A percentile compares a stretch with the other conserved stretches of the same genome.
Evolutionary conservation across 2,113 vertebrate genomes (phyloP).

Genomic region (Ursus arctos): DNA sequence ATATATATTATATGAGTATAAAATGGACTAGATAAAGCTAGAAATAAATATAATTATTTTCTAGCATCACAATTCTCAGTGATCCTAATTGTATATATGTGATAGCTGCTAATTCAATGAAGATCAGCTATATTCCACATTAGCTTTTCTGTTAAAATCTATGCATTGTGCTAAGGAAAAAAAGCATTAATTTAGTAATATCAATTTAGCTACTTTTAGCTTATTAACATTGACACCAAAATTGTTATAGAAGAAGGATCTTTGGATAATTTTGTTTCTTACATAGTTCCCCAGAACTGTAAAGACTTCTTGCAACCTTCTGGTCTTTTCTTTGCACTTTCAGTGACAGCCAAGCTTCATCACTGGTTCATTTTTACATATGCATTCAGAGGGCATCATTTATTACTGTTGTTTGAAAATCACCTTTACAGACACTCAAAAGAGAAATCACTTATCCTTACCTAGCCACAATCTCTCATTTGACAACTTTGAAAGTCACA

Average conservation of each 20-base stretch:
- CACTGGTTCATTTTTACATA: not conserved
- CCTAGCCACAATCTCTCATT: not conserved
- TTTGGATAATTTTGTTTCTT: conserved; percentile 73
- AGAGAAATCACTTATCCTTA: not conserved
- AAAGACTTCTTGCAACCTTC: not conserved
- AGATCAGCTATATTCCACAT: conserved; percentile 68
- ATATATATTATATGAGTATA: not conserved
- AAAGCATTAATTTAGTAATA: conserved; percentile 82
- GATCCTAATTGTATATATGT: conserved; percentile 70
- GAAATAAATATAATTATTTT: conserved; percentile 54
- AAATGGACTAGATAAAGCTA: not conserved
- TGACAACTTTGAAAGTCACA: not conserved
- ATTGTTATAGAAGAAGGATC: conserved; percentile 69
- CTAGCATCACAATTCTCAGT: conserved; percentile 63
- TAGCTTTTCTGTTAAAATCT: conserved; percentile 80
- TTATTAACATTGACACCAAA: conserved; percentile 84
- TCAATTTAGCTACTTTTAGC: conserved; percentile 84
- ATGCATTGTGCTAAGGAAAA: conserved; percentile 77
- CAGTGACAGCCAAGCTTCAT: not conserved
- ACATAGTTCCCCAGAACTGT: not conserved
- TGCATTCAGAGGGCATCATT: not conserved
- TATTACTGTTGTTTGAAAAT: not conserved
- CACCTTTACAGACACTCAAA: not conserved
- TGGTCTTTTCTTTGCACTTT: not conserved
- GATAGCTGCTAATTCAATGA: conserved; percentile 84